phyloP scores from a whole-genome alignment of 92 coral and sea anemone genomes.

The Micromussa lordhowensis region DNA sequence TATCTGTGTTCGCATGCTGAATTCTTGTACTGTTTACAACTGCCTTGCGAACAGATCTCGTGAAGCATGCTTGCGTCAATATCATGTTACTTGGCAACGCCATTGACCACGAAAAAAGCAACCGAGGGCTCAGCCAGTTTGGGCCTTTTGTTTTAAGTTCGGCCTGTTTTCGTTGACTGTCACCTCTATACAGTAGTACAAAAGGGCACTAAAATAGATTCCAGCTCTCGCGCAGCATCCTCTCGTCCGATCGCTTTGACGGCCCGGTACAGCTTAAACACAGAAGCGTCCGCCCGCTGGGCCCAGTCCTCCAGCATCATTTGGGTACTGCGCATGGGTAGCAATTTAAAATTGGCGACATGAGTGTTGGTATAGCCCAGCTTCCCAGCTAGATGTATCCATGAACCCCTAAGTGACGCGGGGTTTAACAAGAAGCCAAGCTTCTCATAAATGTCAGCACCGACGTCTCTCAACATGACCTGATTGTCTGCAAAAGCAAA shows the following conservation, averaged over 20 bases:
- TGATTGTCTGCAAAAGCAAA: not conserved
- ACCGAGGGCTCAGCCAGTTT: not conserved
- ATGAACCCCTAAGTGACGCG: conserved; percentile 1
- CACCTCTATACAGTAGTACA: not conserved
- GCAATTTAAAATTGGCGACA: conserved; percentile 20
- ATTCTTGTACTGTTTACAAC: too few relatives aligned
- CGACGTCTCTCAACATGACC: conserved; percentile 30
- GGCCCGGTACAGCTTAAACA: conserved; percentile 28
- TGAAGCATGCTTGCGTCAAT: not conserved
- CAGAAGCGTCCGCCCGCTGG: conserved; percentile 23
- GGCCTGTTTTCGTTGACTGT: not conserved
- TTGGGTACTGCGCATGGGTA: conserved; percentile 42
- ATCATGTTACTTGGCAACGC: not conserved
- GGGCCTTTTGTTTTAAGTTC: not conserved
- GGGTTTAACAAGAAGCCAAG: conserved; percentile 48
- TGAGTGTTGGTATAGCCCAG: conserved; percentile 24
- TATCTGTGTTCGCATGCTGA: too few relatives aligned
- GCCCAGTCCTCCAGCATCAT: conserved; percentile 55
- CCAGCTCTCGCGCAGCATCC: conserved; percentile 47
- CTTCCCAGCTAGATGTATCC: conserved; percentile 41
- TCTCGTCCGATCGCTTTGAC: conserved; percentile 46
- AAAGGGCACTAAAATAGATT: not conserved
- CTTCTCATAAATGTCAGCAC: conserved; percentile 19
- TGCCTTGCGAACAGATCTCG: too few relatives aligned
- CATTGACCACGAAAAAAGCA: not conserved